Conservation (phyloP, 2,113 vertebrate species). For the Axis porcinus region DNA sequence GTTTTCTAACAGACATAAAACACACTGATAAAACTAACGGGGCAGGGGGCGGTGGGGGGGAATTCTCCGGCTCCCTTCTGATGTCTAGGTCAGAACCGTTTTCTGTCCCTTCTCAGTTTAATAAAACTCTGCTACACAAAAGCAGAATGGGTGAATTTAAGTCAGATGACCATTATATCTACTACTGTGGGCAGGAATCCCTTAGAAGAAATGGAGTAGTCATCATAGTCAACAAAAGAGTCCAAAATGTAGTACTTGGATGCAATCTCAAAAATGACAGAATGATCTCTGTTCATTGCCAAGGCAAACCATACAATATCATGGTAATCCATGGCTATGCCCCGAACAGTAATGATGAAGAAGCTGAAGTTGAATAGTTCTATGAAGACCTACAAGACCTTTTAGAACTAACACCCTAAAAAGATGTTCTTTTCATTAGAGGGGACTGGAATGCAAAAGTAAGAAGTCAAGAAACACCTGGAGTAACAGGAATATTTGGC, state of each 20-base stretch:
- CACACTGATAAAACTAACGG: neutral
- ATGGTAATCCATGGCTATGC: too few relatives aligned
- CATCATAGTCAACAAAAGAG: neutral
- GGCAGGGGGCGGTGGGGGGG: fast-evolving
- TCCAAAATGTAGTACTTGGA: neutral
- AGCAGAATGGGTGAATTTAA: neutral
- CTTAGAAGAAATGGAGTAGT: neutral
- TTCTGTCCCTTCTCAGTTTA: neutral
- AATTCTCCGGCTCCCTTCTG: neutral
- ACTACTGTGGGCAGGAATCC: neutral
- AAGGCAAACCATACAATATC: too few relatives aligned
- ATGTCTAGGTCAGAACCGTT: neutral
- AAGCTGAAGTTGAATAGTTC: too few relatives aligned
- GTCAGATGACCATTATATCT: neutral
- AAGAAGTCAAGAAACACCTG: too few relatives aligned
- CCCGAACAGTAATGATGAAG: fast-evolving
- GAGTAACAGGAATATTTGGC: too few relatives aligned
- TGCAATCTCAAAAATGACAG: too few relatives aligned
- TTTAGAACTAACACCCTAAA: too few relatives aligned
- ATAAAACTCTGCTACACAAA: neutral
- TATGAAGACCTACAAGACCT: too few relatives aligned
- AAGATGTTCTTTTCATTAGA: too few relatives aligned
- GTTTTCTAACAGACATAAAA: neutral
- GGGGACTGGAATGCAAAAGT: too few relatives aligned
- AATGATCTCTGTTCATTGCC: too few relatives aligned